Percentiles rank a stretch among this genome's conserved stretches.
Evolutionary conservation across 2,113 vertebrate genomes (phyloP).

Genomic region (Crocuta crocuta): DNA sequence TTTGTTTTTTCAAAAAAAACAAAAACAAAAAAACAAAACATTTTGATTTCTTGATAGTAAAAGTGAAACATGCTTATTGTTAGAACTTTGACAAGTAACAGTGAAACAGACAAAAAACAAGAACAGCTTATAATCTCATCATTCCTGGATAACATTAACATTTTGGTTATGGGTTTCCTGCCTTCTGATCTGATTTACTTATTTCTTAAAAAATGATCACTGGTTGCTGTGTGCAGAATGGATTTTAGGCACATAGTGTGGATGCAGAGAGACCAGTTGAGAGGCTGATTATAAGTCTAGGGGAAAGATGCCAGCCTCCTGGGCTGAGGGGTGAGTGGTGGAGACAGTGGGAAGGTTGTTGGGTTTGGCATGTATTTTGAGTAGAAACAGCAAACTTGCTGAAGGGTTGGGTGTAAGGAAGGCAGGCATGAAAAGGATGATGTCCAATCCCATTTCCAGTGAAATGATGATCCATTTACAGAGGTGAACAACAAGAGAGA

Average conservation of each 20-base stretch:
- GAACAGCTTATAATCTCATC: not conserved
- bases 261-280: not conserved
- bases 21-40: not conserved
- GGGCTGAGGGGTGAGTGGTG: not conserved
- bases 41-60: slow-evolving; percentile 46
- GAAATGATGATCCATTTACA: not conserved
- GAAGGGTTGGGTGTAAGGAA: not conserved
- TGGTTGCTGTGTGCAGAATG: not conserved
- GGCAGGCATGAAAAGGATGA: not conserved
- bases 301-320: not conserved
- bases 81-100: slow-evolving; percentile 46
- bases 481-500: not conserved
- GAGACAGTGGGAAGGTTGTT: not conserved
- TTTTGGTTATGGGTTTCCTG: not conserved
- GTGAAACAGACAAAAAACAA: slow-evolving; percentile 36
- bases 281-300: not conserved
- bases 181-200: not conserved
- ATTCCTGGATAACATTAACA: slow-evolving; percentile 21
- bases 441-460: not conserved
- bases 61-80: slow-evolving; percentile 42
- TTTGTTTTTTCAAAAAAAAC: slow-evolving; percentile 13
- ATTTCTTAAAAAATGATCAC: not conserved
- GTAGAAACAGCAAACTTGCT: not conserved
- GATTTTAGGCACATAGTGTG: not conserved
- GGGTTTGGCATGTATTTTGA: not conserved